phyloP scores from a whole-genome alignment of 1,140 invertebrate species.

The Pinna nobilis region DNA sequence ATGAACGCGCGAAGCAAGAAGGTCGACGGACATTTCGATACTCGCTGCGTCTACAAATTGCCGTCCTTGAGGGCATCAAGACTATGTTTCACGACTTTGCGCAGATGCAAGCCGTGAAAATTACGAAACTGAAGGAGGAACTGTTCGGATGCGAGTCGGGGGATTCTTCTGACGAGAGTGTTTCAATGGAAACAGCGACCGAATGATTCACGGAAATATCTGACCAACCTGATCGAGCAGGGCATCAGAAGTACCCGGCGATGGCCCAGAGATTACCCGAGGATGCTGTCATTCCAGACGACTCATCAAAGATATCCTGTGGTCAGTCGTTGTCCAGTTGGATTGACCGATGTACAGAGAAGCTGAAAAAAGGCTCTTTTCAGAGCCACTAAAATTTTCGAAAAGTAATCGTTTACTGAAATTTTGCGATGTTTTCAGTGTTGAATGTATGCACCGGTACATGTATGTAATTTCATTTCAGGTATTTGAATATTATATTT shows the following conservation, averaged over 20 bases:
- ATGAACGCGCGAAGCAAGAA: conserved; percentile 34
- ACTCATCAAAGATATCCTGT: too few species aligned
- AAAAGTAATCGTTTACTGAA: conserved; percentile 8
- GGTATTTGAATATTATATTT: too few species aligned
- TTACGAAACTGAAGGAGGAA: conserved; percentile 30
- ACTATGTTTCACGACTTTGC: conserved; percentile 57
- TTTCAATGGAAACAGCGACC: too few species aligned
- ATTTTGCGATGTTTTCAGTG: too few species aligned
- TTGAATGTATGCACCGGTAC: too few species aligned
- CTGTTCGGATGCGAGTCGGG: conserved; percentile 22
- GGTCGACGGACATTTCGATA: conserved; percentile 46
- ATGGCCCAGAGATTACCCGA: too few species aligned
- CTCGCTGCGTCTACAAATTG: conserved; percentile 42
- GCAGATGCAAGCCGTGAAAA: conserved; percentile 38
- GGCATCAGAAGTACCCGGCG: too few species aligned
- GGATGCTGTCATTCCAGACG: too few species aligned
- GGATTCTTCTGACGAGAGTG: not conserved
- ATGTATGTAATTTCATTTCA: too few species aligned
- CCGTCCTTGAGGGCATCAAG: conserved; percentile 46
- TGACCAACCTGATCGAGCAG: too few species aligned
- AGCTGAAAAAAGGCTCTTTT: conserved; percentile 10
- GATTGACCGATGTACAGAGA: not conserved
- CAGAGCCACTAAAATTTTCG: conserved; percentile 2
- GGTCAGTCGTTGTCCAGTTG: not conserved
- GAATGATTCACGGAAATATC: too few species aligned